These are phyloP conservation scores for Carassius auratus DNA, from an alignment of 2,113 vertebrate genomes.

Conservation along the genomic window DNA sequence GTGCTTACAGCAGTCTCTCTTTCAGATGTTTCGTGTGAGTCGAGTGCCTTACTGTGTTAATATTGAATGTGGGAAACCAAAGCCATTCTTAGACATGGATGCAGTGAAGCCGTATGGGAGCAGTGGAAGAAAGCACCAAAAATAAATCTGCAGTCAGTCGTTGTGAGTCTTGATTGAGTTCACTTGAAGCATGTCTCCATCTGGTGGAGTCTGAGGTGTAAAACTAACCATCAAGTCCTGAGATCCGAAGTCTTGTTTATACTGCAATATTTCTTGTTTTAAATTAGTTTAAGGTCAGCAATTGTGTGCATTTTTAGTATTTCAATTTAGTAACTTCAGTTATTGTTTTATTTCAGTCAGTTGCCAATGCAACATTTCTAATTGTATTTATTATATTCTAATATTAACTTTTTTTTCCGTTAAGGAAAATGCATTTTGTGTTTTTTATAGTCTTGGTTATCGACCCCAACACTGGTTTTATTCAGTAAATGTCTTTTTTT, in stretches of 20 bases:
- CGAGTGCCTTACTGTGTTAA: constrained; percentile 37
- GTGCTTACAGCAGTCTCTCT: not conserved
- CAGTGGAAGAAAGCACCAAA: not conserved
- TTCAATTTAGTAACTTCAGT: not conserved
- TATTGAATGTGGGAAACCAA: constrained; percentile 28
- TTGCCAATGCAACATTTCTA: too few relatives aligned
- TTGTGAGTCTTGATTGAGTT: not conserved
- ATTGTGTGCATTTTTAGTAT: not conserved
- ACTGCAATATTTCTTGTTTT: not conserved
- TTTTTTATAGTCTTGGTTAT: too few relatives aligned
- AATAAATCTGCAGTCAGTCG: not conserved
- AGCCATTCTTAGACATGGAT: constrained; percentile 1
- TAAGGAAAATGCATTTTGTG: too few relatives aligned
- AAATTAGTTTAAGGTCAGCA: not conserved
- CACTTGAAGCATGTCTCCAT: not conserved
- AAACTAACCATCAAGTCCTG: too few relatives aligned
- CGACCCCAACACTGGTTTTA: too few relatives aligned
- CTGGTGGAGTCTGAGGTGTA: not conserved
- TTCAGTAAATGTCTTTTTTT: too few relatives aligned
- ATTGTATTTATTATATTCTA: too few relatives aligned
- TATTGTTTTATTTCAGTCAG: too few relatives aligned
- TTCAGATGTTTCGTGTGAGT: constrained; percentile 10
- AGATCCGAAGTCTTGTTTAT: not conserved
- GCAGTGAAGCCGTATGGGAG: not conserved
- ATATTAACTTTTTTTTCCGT: too few relatives aligned